Evolutionary conservation across 2,888 invertebrate species (phyloP).

Genomic region (Eupithecia subfuscata): DNA sequence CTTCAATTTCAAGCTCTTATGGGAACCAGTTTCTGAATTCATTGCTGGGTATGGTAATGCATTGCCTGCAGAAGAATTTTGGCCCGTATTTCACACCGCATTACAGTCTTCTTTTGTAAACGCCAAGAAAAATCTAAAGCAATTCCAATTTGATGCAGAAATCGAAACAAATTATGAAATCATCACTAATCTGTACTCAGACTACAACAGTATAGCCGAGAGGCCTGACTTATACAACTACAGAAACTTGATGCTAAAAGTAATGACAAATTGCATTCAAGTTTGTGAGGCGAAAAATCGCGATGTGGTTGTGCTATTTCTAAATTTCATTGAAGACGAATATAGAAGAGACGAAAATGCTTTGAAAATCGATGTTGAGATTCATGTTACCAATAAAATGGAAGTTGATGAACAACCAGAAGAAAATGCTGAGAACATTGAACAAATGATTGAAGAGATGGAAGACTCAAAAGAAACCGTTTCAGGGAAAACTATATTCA

Average conservation of each 20-base stretch:
- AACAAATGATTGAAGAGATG: conserved; percentile 66
- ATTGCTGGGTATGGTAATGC: conserved; percentile 89
- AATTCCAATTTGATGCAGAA: conserved; percentile 68
- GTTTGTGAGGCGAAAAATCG: conserved; percentile 92
- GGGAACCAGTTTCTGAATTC: conserved; percentile 92
- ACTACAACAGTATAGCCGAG: conserved; percentile 76
- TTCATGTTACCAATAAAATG: conserved; percentile 76
- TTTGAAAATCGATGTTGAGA: conserved; percentile 84
- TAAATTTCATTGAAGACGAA: conserved; percentile 90
- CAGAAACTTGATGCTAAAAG: conserved; percentile 91
- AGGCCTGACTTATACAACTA: conserved; percentile 90
- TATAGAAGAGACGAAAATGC: conserved; percentile 72
- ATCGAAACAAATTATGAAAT: conserved; percentile 60
- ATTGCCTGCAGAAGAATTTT: conserved; percentile 86
- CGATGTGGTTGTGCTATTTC: conserved; percentile 90
- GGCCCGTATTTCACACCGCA: conserved; percentile 87
- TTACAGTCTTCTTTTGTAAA: conserved; percentile 81
- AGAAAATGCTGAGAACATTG: conserved; percentile 61
- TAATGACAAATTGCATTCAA: conserved; percentile 88
- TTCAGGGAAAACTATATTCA: conserved; percentile 75
- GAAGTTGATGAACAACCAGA: conserved; percentile 62
- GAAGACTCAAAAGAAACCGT: conserved; percentile 64
- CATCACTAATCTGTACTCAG: conserved; percentile 66
- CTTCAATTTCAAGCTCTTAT: conserved; percentile 94
- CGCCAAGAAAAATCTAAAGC: conserved; percentile 68